Evolutionary conservation across 2,888 invertebrate species (phyloP).

Genomic region (Stomorhina lunata): DNA sequence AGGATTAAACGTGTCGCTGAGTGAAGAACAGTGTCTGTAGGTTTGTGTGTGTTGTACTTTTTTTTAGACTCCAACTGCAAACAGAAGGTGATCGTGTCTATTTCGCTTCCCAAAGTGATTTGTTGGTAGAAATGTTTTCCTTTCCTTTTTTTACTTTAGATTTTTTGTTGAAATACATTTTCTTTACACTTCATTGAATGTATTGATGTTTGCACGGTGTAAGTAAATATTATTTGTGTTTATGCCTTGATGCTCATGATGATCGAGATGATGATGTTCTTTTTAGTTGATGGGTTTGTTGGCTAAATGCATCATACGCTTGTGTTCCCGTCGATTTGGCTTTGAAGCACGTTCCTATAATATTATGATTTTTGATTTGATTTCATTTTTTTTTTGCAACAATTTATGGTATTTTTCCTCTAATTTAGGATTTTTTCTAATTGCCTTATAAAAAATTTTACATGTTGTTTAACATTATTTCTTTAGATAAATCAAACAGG

Average conservation of each 20-base stretch:
- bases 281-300: conserved; percentile 17
- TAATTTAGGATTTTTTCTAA: not conserved
- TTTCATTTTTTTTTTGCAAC: not conserved
- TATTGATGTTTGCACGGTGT: conserved; percentile 62
- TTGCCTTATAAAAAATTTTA: conserved; percentile 18
- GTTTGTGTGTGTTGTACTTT: not conserved
- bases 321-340: conserved; percentile 19
- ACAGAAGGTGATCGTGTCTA: conserved; percentile 60
- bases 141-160: not conserved
- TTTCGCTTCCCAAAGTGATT: conserved; percentile 37
- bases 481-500: conserved; percentile 9
- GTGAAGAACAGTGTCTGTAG: conserved; percentile 10
- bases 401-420: conserved; percentile 13
- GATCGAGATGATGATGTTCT: conserved; percentile 22
- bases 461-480: conserved; percentile 13
- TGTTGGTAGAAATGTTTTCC: conserved; percentile 29
- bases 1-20: conserved; percentile 64
- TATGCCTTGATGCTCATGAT: not conserved
- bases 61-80: conserved; percentile 47
- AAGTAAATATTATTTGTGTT: conserved; percentile 44
- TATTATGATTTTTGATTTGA: conserved; percentile 18
- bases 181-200: conserved; percentile 57
- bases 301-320: conserved; percentile 22
- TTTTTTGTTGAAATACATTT: conserved; percentile 32
- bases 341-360: conserved; percentile 49